phyloP scores from a whole-genome alignment of 2,113 vertebrate genomes.

The Eulemur macaco region DNA sequence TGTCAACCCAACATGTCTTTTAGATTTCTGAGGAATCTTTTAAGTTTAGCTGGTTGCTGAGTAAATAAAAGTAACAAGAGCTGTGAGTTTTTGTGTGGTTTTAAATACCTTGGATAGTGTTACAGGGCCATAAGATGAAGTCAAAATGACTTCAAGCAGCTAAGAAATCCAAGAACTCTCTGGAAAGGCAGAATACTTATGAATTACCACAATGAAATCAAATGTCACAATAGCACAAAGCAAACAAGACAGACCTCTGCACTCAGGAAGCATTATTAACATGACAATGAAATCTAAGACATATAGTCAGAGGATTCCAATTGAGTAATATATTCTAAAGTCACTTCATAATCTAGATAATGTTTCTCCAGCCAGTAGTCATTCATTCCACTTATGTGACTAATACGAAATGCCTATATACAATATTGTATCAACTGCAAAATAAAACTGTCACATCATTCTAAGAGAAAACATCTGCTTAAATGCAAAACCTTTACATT shows the following conservation, averaged over 20 bases:
- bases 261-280: neutral
- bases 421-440: constrained; percentile 33
- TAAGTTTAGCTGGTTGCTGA: neutral
- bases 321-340: constrained; percentile 6
- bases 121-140: neutral
- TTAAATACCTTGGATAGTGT: neutral
- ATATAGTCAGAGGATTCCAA: neutral
- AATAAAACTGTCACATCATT: constrained; percentile 53
- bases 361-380: neutral
- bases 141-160: neutral
- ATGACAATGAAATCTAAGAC: neutral
- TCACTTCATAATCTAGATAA: constrained; percentile 37
- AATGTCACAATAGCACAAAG: neutral
- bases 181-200: neutral
- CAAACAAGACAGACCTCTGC: neutral
- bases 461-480: neutral
- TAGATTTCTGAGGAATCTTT: neutral
- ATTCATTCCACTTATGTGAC: neutral
- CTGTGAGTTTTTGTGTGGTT: neutral
- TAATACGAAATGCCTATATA: constrained; percentile 28
- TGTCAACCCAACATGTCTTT: neutral
- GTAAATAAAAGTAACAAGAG: neutral
- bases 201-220: neutral
- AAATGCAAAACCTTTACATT: neutral
- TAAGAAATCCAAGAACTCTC: neutral